Evolutionary conservation across 2,797 vertebrate genomes (phyloP).

Genomic region (Hyperoplus lanceolatus): DNA sequence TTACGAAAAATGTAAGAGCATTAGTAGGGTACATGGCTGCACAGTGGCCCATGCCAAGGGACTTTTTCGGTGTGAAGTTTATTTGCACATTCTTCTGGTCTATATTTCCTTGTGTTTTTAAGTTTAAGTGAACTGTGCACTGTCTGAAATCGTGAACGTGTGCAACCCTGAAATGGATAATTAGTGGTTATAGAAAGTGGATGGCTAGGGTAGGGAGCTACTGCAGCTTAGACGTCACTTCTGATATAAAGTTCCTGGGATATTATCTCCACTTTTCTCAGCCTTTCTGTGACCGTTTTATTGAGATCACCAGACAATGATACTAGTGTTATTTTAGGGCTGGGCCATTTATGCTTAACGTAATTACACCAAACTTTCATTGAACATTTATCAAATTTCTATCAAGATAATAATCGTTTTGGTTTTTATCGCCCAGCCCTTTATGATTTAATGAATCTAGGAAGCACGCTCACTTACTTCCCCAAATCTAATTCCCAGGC

Average conservation of each 20-base stretch:
- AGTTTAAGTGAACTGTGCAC: background rate
- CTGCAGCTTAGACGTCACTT: background rate
- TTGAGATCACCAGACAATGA: constrained; percentile 11
- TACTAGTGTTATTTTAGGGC: background rate
- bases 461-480: constrained; percentile 47
- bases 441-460: constrained; percentile 44
- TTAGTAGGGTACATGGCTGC: constrained; percentile 35
- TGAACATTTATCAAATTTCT: no score
- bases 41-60: constrained; percentile 33
- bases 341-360: no score
- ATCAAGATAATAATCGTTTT: no score
- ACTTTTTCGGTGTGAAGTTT: background rate
- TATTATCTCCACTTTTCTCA: constrained; percentile 12
- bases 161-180: constrained; percentile 7
- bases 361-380: no score
- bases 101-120: constrained; percentile 7
- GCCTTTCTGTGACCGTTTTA: constrained; percentile 33
- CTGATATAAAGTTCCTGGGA: constrained; percentile 35
- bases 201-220: background rate
- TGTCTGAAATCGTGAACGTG: background rate
- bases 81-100: background rate
- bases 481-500: constrained; percentile 47
- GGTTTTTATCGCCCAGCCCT: no score
- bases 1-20: constrained; percentile 40
- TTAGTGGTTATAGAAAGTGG: background rate